These are phyloP conservation scores for Epirrita christyi DNA, from an alignment of 2,888 invertebrate species.

Conservation along the genomic window DNA sequence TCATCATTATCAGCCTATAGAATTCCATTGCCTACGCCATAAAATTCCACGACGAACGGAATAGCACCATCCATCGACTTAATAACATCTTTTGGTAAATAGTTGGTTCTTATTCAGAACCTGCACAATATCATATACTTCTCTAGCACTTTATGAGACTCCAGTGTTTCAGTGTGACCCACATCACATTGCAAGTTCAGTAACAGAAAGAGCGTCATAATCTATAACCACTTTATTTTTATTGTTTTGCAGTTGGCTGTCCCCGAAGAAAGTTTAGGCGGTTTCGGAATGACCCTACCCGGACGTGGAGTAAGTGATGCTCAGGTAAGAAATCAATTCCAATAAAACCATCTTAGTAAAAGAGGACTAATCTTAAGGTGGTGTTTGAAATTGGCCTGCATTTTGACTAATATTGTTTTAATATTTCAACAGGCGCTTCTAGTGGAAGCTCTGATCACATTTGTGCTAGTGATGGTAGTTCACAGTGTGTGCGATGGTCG, in stretches of 20 bases:
- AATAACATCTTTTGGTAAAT: no score
- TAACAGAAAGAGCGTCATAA: no score
- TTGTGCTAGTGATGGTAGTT: constrained; percentile 93
- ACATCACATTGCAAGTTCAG: no score
- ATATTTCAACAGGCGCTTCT: constrained; percentile 86
- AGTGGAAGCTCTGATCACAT: constrained; percentile 93
- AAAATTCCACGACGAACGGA: no score
- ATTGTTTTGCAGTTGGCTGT: constrained; percentile 54
- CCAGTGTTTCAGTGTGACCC: no score
- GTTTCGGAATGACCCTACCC: constrained; percentile 65
- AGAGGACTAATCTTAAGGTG: background rate
- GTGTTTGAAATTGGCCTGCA: no score
- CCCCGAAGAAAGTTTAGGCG: constrained; percentile 43
- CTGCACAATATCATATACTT: no score
- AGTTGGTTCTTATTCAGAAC: no score
- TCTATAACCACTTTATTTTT: background rate
- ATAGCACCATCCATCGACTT: no score
- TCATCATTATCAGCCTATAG: no score
- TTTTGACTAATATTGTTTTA: background rate
- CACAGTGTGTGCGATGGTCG: constrained; percentile 93
- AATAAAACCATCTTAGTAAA: background rate
- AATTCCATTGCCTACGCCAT: no score
- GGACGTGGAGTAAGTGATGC: constrained; percentile 82
- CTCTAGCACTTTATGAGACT: no score
- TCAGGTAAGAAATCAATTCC: constrained; percentile 75